Evolutionary conservation across 1,140 invertebrate genomes (phyloP).

Genomic region (Stegodyphus mimosarum): DNA sequence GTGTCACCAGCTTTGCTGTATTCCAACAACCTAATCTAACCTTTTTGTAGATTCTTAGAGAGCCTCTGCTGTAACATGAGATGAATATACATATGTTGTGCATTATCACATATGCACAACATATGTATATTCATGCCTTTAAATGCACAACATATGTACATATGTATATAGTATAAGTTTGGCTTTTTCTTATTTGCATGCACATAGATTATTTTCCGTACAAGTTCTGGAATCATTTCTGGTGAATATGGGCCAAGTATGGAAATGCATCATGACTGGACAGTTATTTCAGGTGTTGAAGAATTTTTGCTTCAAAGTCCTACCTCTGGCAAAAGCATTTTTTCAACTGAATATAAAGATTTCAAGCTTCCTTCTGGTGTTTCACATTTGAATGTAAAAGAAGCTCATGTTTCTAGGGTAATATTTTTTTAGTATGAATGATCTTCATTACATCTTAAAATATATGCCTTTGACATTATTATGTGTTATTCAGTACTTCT

Average conservation of each 20-base stretch:
- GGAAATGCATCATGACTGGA: conserved; percentile 73
- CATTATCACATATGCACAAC: neutral
- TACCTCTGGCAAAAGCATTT: conserved; percentile 75
- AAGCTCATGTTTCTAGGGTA: conserved; percentile 76
- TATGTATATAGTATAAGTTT: neutral
- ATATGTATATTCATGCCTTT: neutral
- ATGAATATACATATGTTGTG: too few species aligned
- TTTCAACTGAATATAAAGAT: conserved; percentile 79
- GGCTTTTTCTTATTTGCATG: neutral
- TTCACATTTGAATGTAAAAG: conserved; percentile 76
- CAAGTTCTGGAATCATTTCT: conserved; percentile 55
- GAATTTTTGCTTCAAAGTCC: conserved; percentile 77
- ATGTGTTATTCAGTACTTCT: too few species aligned
- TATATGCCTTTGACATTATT: too few species aligned
- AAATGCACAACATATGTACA: neutral
- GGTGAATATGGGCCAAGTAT: conserved; percentile 63
- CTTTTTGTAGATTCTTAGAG: too few species aligned
- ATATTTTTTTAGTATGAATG: too few species aligned
- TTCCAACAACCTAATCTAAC: too few species aligned
- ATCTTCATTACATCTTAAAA: too few species aligned
- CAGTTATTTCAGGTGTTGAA: conserved; percentile 76
- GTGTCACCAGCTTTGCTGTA: too few species aligned
- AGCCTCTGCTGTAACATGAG: too few species aligned
- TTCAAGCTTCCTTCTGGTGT: conserved; percentile 78
- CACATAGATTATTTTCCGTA: conserved; percentile 36